phyloP scores from a whole-genome alignment of 2,888 invertebrate species.

The Cheilosia scutellata region DNA sequence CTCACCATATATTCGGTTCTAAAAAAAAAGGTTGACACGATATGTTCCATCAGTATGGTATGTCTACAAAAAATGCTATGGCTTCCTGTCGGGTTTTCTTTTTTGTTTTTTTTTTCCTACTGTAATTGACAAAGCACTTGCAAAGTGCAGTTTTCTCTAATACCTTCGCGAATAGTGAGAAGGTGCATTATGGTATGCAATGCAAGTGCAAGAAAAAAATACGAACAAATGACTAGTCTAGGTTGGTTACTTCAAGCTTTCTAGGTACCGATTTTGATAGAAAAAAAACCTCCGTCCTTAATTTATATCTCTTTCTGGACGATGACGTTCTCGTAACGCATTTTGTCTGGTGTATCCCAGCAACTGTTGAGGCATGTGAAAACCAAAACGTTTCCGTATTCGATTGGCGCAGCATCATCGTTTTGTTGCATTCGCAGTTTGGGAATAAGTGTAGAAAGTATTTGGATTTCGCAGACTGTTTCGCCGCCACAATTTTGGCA shows the following conservation, averaged over 20 bases:
- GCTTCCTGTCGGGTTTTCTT: conserved; percentile 7
- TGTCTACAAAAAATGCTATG: conserved; percentile 25
- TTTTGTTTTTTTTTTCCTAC: conserved; percentile 1
- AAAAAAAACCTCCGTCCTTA: background rate
- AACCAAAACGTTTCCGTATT: conserved; percentile 94
- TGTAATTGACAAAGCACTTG: conserved; percentile 68
- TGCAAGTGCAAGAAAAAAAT: conserved; percentile 17
- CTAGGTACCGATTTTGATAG: conserved; percentile 55
- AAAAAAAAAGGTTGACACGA: conserved; percentile 24
- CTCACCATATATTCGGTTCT: conserved; percentile 1
- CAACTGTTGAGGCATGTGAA: conserved; percentile 94
- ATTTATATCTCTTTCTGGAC: conserved; percentile 89
- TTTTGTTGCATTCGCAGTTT: conserved; percentile 87
- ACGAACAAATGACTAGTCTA: conserved; percentile 69
- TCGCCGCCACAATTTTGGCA: conserved; percentile 90
- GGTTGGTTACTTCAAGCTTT: conserved; percentile 55
- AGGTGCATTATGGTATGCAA: conserved; percentile 45
- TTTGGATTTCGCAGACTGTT: conserved; percentile 92
- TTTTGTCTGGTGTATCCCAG: conserved; percentile 89
- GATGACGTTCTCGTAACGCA: conserved; percentile 89
- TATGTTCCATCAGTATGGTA: conserved; percentile 54
- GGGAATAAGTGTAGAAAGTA: conserved; percentile 92
- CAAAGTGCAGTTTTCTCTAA: conserved; percentile 42
- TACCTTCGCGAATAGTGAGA: background rate
- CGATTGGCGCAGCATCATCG: conserved; percentile 86